Conservation (phyloP, 2,113 vertebrate species). For the Lycocorax pyrrhopterus region DNA sequence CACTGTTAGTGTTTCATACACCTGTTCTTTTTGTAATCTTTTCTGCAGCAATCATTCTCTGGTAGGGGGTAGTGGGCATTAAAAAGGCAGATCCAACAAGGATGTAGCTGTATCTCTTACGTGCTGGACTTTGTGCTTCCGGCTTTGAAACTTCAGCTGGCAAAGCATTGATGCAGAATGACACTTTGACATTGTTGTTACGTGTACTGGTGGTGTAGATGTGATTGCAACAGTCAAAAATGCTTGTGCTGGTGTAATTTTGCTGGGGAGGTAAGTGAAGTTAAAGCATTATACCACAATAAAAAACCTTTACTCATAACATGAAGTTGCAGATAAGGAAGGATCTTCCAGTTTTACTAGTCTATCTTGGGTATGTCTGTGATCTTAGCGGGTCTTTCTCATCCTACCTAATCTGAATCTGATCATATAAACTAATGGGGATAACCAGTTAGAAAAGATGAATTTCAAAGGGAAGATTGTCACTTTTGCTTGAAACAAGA, state of each 20-base stretch:
- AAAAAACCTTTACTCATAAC: not conserved
- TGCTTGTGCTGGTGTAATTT: not conserved
- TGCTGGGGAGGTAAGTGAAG: not conserved
- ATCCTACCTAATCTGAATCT: not conserved
- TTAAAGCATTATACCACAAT: not conserved
- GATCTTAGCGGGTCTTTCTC: not conserved
- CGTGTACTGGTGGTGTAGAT: not conserved
- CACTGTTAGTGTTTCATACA: not conserved
- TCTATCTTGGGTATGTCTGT: not conserved
- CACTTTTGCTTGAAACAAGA: not conserved
- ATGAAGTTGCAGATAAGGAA: conserved; percentile 4
- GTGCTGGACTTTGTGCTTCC: not conserved
- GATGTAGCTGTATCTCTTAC: not conserved
- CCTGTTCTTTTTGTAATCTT: not conserved
- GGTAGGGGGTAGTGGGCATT: not conserved
- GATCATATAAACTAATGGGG: not conserved
- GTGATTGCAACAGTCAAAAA: not conserved
- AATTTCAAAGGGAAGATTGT: not conserved
- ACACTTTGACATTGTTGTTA: not conserved
- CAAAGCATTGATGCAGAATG: not conserved
- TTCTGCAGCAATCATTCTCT: not conserved
- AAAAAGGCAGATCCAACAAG: not conserved
- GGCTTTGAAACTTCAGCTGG: not conserved
- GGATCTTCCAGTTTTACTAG: conserved; percentile 27
- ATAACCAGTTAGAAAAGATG: not conserved